Base-by-base conservation (phyloP, 2,113 vertebrate species). In the Silurus meridionalis region DNA sequence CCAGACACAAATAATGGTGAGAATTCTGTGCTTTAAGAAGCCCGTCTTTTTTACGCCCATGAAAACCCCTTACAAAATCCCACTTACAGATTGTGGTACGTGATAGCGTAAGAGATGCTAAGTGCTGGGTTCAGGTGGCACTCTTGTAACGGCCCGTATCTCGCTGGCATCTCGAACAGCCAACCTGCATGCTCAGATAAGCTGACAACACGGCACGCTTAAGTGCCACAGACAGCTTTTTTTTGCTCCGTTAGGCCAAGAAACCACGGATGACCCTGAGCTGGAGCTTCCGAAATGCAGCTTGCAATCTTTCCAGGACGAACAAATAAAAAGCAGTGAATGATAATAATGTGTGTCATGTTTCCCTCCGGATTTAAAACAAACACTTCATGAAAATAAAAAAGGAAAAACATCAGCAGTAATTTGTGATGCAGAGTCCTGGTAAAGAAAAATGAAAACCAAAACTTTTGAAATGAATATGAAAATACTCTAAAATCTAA, bases 21-120 rank as follows among this genome's bases (percentile, higher is more conserved):
- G 84, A 81, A 85, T 58, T 87, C 86, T 82, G 89, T 86, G 83
- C 81, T 90, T 85, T 85, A 80, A 15, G 88, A 88, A 85, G 91
- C 64, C 79, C 82, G 83, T 83, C 88, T 90, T 37, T 37, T 37
- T 71, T 17, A 63, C 13, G 21, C 85, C 89, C 83, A 91, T 91
- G 90, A 92, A 90, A 92, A 89, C 86, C 87, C 71, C 81, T 6
- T 37, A 37, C 37, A 37, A 37, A 37, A 37, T 80, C 91, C 90
- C 86, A 80, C 83, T 86, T 71, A 83, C 81, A 88, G 92, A 92
- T 90, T 86, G 87, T 91, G 88, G 90, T 91, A 92, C 90, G 87
- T 89, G 92, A 93, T 91, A 92, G 86, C 82, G 66, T 88, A 64
- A 64, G 69, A 55, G 86, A 90, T 92, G 87, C 91, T 91, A 90